Evolutionary conservation across 2,113 vertebrate species (phyloP), one percentile per base, ranked within the genome.

Genomic region (Pseudorasbora parva): DNA sequence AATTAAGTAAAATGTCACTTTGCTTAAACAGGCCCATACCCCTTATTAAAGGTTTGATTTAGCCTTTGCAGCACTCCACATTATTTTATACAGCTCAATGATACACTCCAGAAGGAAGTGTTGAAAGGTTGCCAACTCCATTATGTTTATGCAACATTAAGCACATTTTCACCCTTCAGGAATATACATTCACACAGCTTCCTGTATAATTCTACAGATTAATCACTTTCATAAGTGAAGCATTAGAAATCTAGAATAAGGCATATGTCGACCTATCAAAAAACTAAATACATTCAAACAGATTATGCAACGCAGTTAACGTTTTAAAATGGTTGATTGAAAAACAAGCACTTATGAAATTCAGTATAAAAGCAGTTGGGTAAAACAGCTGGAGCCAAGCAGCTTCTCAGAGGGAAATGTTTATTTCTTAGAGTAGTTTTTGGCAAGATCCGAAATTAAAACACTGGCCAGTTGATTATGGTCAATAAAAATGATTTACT

Each of bases 91-190:
- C 78, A 81, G 71, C 78, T 85, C 78, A 78, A 64, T 88, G 86
- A 89, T 86, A 86, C 83, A 86, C 59, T 82, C 85, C 81, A 84
- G 83, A 88, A 82, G 84, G 78, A 88, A 80, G 78, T 82, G 60
- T 85, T 88, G 85, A 89, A 85, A 88, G 81, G 86, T 81, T 85
- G 85, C 83, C 88, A 86, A 82, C 78, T 86, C 83, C 87, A 89
- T 88, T 86, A 86, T 84, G 75, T 89, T 88, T 88, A 88, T 88
- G 88, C 86, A 89, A 89, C 83, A 85, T 88, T 89, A 85, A 88
- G 85, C 84, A 83, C 87, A 86, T 83, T 84, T 86, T 75, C 79
- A 80, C 86, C 81, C 78, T 84, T 87, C 81, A 81, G 84, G 86
- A 88, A 88, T 83, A 85, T 85, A 88, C 78, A 82, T 75, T 54